These are phyloP conservation scores for Callimorpha dominula DNA, from an alignment of 2,888 invertebrate genomes.

Conservation along the genomic window DNA sequence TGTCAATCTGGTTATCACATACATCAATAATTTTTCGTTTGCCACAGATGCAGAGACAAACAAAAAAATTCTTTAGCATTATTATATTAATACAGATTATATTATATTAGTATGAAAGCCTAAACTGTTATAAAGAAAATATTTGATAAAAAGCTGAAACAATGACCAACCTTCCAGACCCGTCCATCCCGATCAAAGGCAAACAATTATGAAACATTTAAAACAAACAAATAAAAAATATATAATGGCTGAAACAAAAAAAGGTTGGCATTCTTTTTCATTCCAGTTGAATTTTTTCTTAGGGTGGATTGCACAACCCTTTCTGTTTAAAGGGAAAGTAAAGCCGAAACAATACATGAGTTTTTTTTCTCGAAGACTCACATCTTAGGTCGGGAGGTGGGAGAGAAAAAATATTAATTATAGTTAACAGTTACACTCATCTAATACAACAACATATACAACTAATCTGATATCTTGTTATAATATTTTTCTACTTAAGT, in stretches of 20 bases:
- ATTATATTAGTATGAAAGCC: background rate
- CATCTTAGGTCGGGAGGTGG: slow-evolving; percentile 50
- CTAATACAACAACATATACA: too few relatives aligned
- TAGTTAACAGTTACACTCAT: too few relatives aligned
- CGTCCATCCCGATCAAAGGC: slow-evolving; percentile 56
- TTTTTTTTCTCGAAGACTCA: slow-evolving; percentile 58
- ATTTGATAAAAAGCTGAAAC: slow-evolving; percentile 39
- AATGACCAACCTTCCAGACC: slow-evolving; percentile 43
- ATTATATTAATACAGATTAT: background rate
- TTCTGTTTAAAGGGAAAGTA: slow-evolving; percentile 63
- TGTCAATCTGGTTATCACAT: too few relatives aligned
- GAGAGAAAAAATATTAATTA: too few relatives aligned
- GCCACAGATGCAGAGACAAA: too few relatives aligned
- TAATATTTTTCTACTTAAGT: too few relatives aligned
- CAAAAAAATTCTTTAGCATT: too few relatives aligned
- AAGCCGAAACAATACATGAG: slow-evolving; percentile 68
- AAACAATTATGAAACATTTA: slow-evolving; percentile 58
- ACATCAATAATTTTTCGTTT: too few relatives aligned
- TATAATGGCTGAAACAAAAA: slow-evolving; percentile 59
- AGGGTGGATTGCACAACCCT: slow-evolving; percentile 73
- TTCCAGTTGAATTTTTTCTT: slow-evolving; percentile 74
- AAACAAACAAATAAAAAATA: slow-evolving; percentile 59
- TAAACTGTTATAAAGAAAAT: slow-evolving; percentile 17
- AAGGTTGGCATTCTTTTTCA: slow-evolving; percentile 69
- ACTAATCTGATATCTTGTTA: too few relatives aligned